These are phyloP conservation scores for Typhlichthys eigenmanni DNA, from an alignment of 2,797 vertebrate genomes.

Conservation along the genomic window DNA sequence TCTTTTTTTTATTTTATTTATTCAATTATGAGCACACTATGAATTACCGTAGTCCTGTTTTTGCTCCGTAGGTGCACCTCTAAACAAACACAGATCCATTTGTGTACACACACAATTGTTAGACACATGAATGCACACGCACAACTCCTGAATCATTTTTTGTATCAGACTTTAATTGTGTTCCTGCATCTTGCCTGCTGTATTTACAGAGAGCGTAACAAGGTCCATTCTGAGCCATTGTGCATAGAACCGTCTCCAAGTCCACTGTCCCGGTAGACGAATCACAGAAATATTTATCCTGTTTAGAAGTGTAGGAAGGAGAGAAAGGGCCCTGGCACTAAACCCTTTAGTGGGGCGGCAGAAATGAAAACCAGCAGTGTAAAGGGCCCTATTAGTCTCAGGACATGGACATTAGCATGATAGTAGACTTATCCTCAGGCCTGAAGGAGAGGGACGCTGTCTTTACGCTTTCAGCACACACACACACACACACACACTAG, in stretches of 20 bases:
- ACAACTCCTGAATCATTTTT: conserved; percentile 18
- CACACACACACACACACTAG: background rate
- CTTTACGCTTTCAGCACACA: conserved; percentile 70
- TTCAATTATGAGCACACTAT: background rate
- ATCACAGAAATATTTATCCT: conserved; percentile 83
- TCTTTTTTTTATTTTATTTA: no score
- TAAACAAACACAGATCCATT: conserved; percentile 10
- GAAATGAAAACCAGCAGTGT: conserved; percentile 82
- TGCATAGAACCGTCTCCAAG: conserved; percentile 63
- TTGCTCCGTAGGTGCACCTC: no score
- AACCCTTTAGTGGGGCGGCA: conserved; percentile 78
- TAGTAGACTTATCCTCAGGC: conserved; percentile 82
- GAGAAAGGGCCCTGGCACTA: conserved; percentile 78
- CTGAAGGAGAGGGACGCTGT: conserved; percentile 79
- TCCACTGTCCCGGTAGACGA: conserved; percentile 61
- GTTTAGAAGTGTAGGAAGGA: conserved; percentile 77
- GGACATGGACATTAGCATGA: conserved; percentile 83
- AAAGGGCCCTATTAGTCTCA: conserved; percentile 84
- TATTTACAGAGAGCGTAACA: conserved; percentile 69
- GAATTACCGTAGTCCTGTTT: background rate
- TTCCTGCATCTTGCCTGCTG: conserved; percentile 44
- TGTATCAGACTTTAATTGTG: conserved; percentile 47
- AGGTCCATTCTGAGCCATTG: conserved; percentile 65
- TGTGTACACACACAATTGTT: background rate
- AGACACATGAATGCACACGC: conserved; percentile 8